Base-by-base conservation (phyloP, 2,797 vertebrate genomes). In the Silurus lanzhouensis region DNA sequence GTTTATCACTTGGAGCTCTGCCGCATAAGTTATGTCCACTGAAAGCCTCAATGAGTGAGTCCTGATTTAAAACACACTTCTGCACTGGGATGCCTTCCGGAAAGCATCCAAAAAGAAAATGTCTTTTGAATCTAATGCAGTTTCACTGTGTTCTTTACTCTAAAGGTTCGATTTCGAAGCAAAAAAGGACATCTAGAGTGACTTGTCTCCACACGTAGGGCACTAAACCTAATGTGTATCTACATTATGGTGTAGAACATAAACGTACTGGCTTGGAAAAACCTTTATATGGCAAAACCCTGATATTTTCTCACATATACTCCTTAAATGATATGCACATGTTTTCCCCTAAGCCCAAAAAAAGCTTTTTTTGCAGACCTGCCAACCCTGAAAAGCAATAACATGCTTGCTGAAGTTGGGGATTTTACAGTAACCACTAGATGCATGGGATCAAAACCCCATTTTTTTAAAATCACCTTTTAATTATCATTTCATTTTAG, bases 61-160 rank as follows among this genome's bases (percentile, higher is more conserved):
- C 75, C 13, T 83, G 27, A 84, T 84, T 86, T 81, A 20, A 81
- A 85, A 81, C 38, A 79, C 67, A 83, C 17, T 20, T 19, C 31
- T 46, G 25, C 57, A 66, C 63, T 44, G 83, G 58, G 57, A 84
- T 77, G 55, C 38, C 17, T 27, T 67, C 44, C 71, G 44, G n/a
- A 66, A 27, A 15, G 27, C 44, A 80, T 22, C n/a, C 60, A 14
- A 20, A 27, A 64, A 27, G 44, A 27, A 75, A 86, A 60, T 44
- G 20, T 82, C 46, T 81, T 14, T 58, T 15, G 13, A 44, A 46
- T 58, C 31, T 70, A 52, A 77, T 44, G 46, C 44, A 1, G 22
- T 81, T 66, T 58, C 31, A 76, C n/a, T 77, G 63, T 48, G 55
- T 66, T 64, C 78, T 82, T 17, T 17, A 25, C 17, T 60, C 48